Conservation (phyloP, 2,888 invertebrate species). For the Malacosoma neustria region DNA sequence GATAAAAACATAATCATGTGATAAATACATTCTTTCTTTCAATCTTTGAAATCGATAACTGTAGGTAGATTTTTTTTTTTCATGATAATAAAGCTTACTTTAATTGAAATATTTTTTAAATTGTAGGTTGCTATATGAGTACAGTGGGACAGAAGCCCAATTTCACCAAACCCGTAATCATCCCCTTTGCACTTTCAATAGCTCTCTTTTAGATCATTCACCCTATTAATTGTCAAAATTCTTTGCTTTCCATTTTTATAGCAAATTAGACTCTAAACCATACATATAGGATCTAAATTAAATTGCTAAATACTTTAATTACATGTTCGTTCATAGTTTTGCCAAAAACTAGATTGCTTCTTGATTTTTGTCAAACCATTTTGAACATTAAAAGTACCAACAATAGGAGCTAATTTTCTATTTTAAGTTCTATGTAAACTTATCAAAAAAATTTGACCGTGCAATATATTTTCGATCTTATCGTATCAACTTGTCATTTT, state of each 20-base stretch:
- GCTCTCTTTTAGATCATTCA: conserved; percentile 56
- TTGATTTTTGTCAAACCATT: too few species aligned
- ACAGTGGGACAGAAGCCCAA: background rate
- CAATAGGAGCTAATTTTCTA: too few species aligned
- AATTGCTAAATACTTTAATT: background rate
- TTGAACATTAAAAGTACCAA: too few species aligned
- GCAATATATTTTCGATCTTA: too few species aligned
- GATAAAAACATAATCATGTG: background rate
- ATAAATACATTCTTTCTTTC: background rate
- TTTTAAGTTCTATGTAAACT: too few species aligned
- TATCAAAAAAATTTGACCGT: too few species aligned
- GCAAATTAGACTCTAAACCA: background rate
- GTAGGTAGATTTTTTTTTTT: background rate
- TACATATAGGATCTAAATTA: background rate
- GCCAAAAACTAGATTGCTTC: too few species aligned
- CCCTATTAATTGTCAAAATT: conserved; percentile 60
- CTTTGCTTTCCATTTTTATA: conserved; percentile 17
- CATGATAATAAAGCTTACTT: background rate
- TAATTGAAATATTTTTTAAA: background rate
- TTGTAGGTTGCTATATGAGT: background rate
- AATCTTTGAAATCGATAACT: too few species aligned
- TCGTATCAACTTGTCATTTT: too few species aligned
- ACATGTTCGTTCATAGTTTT: conserved; percentile 47
- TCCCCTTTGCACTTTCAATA: conserved; percentile 53
- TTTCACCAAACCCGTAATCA: conserved; percentile 37